A percentile compares a stretch with the other conserved stretches of the same genome.
phyloP scores from a whole-genome alignment of 2,888 invertebrate species.

The Idaea biselata region DNA sequence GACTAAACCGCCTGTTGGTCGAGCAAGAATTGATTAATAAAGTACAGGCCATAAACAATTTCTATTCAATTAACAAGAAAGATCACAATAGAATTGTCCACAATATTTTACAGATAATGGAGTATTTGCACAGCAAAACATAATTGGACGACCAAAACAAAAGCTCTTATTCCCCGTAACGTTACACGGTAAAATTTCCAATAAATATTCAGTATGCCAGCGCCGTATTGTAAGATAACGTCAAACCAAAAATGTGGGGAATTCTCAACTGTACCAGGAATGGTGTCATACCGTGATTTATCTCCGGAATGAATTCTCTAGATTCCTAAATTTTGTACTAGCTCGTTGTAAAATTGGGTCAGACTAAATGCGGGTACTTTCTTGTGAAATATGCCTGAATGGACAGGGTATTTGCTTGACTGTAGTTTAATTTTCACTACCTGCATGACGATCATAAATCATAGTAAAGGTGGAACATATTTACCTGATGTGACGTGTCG shows the following conservation, averaged over 20 bases:
- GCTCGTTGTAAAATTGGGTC: slow-evolving; percentile 21
- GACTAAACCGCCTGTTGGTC: background rate
- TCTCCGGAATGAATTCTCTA: slow-evolving; percentile 24
- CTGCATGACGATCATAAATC: no score
- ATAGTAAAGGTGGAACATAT: no score
- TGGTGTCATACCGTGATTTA: slow-evolving; percentile 27
- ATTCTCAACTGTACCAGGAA: slow-evolving; percentile 10
- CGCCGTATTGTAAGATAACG: background rate
- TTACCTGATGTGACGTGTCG: no score
- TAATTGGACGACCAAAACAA: background rate
- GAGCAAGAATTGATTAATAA: background rate
- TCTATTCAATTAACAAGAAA: slow-evolving; percentile 24
- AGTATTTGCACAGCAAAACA: background rate
- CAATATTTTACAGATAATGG: background rate
- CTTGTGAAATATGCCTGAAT: slow-evolving; percentile 20
- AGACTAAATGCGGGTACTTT: slow-evolving; percentile 17
- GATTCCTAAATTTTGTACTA: slow-evolving; percentile 25
- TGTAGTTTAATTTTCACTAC: no score
- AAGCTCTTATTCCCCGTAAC: background rate
- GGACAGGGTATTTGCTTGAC: background rate
- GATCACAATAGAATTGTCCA: slow-evolving; percentile 20
- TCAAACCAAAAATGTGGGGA: background rate
- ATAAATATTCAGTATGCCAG: background rate
- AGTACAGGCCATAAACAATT: slow-evolving; percentile 3
- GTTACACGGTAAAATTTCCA: background rate